These are phyloP conservation scores for Timema cristinae DNA, from an alignment of 2,888 invertebrate genomes.

Conservation along the genomic window DNA sequence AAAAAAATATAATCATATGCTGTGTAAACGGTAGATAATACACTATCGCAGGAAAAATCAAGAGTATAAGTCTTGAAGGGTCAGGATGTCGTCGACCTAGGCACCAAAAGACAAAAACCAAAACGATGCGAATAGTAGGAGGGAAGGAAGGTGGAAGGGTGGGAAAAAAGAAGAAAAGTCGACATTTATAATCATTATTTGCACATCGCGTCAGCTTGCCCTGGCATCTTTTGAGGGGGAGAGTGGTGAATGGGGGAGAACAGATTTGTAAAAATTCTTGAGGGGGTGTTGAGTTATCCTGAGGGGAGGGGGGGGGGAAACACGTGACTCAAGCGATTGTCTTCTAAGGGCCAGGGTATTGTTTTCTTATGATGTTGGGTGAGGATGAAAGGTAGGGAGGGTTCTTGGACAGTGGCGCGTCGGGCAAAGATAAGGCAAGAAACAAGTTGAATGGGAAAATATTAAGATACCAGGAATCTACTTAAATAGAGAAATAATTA, in stretches of 20 bases:
- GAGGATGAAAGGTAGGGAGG: no score
- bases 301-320: constrained; percentile 2
- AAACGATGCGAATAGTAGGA: constrained; percentile 14
- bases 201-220: constrained; percentile 31
- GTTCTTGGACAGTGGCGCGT: no score
- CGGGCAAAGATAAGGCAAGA: no score
- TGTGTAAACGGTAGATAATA: no score
- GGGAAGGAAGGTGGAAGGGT: constrained; percentile 32
- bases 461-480: no score
- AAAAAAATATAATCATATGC: no score
- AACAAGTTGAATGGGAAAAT: no score
- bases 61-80: constrained; percentile 8
- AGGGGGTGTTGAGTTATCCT: neutral
- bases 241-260: neutral
- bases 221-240: constrained; percentile 22
- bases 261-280: constrained; percentile 13
- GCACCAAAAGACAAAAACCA: constrained; percentile 17
- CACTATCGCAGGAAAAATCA: neutral
- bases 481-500: no score
- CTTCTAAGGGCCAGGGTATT: constrained; percentile 4
- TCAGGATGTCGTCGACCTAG: constrained; percentile 21
- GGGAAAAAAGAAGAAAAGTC: constrained; percentile 26
- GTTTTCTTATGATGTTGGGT: no score
- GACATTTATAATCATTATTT: constrained; percentile 34
- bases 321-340: neutral